Evolutionary conservation across 2,797 vertebrate genomes (phyloP).

Genomic region (Benthosema pterotum): DNA sequence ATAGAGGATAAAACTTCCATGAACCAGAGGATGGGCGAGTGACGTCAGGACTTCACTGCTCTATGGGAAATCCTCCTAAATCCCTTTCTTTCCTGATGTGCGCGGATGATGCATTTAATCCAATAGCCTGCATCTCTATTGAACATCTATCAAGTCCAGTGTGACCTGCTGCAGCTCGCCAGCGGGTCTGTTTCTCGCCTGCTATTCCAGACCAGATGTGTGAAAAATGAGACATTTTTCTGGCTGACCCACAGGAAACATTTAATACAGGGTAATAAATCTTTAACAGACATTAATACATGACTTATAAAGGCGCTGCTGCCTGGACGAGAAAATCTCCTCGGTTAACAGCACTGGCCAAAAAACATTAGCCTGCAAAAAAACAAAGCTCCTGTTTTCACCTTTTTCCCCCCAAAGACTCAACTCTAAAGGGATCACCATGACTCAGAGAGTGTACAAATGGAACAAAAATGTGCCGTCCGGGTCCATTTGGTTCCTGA

Average conservation of each 20-base stretch:
- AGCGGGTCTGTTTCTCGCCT: constrained; percentile 10
- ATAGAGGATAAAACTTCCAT: too few species aligned
- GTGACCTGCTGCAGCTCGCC: not conserved
- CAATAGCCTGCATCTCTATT: constrained; percentile 12
- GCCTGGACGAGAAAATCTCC: constrained; percentile 19
- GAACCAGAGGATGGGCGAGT: too few species aligned
- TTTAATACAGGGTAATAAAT: constrained; percentile 53
- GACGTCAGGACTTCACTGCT: too few species aligned
- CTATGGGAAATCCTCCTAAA: too few species aligned
- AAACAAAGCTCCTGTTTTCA: too few species aligned
- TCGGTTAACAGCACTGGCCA: constrained; percentile 13
- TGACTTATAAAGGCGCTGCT: constrained; percentile 43
- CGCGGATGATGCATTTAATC: constrained; percentile 19
- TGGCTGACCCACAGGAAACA: constrained; percentile 51
- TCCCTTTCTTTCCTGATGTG: not conserved
- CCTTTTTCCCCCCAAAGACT: too few species aligned
- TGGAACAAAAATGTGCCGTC: too few species aligned
- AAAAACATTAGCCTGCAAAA: constrained; percentile 7
- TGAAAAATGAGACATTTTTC: constrained; percentile 40
- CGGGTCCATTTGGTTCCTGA: too few species aligned
- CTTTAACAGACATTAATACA: constrained; percentile 46
- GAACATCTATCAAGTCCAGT: constrained; percentile 3
- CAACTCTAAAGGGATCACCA: too few species aligned
- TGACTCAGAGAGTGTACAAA: too few species aligned
- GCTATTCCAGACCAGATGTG: constrained; percentile 27